Conservation (phyloP, 2,888 invertebrate species). For the Apodemia duryi region DNA sequence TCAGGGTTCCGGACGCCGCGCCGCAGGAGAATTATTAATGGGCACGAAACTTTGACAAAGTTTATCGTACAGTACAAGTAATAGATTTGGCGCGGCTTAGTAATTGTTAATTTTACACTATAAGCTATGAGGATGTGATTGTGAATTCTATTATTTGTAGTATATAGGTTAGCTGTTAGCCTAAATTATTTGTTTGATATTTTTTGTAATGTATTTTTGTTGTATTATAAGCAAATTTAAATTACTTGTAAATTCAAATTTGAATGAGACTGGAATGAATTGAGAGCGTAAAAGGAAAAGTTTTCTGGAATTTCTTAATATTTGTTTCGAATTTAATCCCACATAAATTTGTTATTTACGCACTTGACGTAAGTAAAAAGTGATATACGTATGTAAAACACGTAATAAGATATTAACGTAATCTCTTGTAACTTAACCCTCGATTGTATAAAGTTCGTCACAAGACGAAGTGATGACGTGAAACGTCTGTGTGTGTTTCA, state of each 20-base stretch:
- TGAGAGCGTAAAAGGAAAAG: too few relatives aligned
- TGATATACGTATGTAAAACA: too few relatives aligned
- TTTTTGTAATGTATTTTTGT: too few relatives aligned
- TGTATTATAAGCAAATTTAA: neutral
- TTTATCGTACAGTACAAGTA: slow-evolving; percentile 21
- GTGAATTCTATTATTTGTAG: too few relatives aligned
- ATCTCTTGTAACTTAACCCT: slow-evolving; percentile 27
- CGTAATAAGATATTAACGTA: too few relatives aligned
- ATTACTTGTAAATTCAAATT: neutral
- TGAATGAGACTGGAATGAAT: too few relatives aligned
- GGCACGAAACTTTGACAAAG: slow-evolving; percentile 47
- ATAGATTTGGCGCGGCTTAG: slow-evolving; percentile 14
- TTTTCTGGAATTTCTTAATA: too few relatives aligned
- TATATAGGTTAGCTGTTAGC: too few relatives aligned
- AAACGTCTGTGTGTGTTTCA: slow-evolving; percentile 38
- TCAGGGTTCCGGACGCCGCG: slow-evolving; percentile 54
- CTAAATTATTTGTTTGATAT: too few relatives aligned
- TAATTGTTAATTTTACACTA: neutral
- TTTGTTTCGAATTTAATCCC: too few relatives aligned
- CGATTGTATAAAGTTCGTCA: slow-evolving; percentile 44
- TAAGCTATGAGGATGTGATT: neutral
- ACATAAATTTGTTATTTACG: too few relatives aligned
- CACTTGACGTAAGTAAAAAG: too few relatives aligned
- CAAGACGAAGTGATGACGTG: slow-evolving; percentile 48
- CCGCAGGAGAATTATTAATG: slow-evolving; percentile 67